Evolutionary conservation across 2,888 invertebrate genomes (phyloP).

Genomic region (Uropetala carovei): DNA sequence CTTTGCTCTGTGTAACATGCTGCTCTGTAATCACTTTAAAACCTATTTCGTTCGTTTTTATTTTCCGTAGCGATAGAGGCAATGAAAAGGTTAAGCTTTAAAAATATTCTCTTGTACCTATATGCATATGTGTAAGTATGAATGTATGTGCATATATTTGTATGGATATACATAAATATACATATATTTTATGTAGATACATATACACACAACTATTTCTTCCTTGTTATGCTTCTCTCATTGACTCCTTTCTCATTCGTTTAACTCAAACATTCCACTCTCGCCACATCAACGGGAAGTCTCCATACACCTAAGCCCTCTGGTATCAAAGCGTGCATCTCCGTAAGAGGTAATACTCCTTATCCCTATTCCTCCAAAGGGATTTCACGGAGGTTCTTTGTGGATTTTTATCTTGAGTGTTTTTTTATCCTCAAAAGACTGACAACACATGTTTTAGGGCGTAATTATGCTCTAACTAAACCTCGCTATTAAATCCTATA

Average conservation of each 20-base stretch:
- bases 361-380: not conserved
- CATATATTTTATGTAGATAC: no score
- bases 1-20: not conserved
- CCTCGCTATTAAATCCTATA: no score
- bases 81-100: no score
- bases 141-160: no score
- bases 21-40: no score
- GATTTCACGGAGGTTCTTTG: not conserved
- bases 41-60: no score
- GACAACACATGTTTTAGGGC: not conserved
- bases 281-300: not conserved
- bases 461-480: not conserved
- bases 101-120: no score
- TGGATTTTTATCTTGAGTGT: not conserved
- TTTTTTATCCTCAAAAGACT: constrained; percentile 5
- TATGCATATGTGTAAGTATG: no score
- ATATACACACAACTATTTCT: no score
- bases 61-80: no score
- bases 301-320: not conserved
- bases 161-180: no score
- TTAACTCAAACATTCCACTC: constrained; percentile 22
- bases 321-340: constrained; percentile 10
- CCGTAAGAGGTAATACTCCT: not conserved
- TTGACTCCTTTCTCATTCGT: not conserved
- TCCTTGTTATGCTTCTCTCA: not conserved